Percentiles rank a stretch among this genome's conserved stretches.
Evolutionary conservation across 2,888 invertebrate genomes (phyloP).

Genomic region (Euzophera pinguis): DNA sequence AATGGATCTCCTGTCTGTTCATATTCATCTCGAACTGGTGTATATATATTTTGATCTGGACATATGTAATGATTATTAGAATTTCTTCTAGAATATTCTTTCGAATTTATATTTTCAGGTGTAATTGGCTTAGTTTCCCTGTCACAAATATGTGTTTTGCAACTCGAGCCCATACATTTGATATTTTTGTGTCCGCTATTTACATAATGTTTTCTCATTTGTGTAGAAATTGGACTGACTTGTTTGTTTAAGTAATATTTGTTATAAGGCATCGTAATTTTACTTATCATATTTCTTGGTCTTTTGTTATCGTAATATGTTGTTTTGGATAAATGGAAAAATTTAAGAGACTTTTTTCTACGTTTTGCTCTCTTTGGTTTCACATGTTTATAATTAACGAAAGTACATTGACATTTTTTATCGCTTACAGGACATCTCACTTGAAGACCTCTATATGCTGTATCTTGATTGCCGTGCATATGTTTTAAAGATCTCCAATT

Average conservation of each 20-base stretch:
- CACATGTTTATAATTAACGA: background rate
- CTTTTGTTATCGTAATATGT: background rate
- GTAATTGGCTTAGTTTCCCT: no score
- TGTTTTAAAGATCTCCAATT: background rate
- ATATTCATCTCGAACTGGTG: constrained; percentile 18
- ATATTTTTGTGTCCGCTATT: no score
- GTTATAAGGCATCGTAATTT: background rate
- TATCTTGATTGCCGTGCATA: background rate
- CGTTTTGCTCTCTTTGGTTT: background rate
- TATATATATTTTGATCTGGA: no score
- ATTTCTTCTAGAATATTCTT: no score
- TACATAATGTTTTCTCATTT: no score
- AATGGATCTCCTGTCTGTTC: constrained; percentile 28
- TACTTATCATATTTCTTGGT: background rate
- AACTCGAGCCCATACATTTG: no score
- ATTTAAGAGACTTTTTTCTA: background rate
- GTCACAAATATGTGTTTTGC: no score
- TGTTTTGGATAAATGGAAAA: background rate
- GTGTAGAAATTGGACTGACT: no score
- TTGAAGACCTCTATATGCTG: background rate
- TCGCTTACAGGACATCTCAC: background rate
- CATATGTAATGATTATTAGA: no score
- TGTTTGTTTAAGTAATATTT: no score
- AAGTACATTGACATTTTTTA: background rate
- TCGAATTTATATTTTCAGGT: no score